Evolutionary conservation across 2,113 vertebrate genomes (phyloP).

Genomic region (Phylloscopus trochilus): DNA sequence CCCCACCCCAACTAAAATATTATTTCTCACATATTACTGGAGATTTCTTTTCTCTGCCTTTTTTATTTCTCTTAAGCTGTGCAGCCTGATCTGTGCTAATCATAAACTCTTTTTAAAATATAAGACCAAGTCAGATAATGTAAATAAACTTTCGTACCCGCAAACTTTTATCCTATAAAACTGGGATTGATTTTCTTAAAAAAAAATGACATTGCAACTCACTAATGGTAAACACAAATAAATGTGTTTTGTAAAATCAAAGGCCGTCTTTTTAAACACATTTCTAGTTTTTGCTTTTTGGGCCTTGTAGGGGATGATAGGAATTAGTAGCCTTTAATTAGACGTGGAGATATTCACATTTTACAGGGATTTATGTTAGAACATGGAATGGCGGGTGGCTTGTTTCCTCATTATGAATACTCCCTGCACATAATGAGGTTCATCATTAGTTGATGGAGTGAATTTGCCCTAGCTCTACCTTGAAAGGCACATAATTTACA

Average conservation of each 20-base stretch:
- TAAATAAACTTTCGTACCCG: slow-evolving; percentile 36
- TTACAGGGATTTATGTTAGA: slow-evolving; percentile 96
- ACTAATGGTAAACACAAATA: slow-evolving; percentile 50
- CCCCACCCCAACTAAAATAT: fast-evolving
- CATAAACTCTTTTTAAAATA: slow-evolving; percentile 35
- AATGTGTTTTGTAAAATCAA: neutral
- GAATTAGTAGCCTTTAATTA: slow-evolving; percentile 99
- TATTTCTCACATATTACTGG: neutral
- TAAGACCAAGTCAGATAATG: neutral
- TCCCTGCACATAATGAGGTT: slow-evolving; percentile 97
- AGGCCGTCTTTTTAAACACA: neutral
- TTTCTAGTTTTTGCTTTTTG: slow-evolving; percentile 71
- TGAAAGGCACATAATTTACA: slow-evolving; percentile 98
- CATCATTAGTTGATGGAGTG: slow-evolving; percentile 99
- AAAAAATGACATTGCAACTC: neutral
- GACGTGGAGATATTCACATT: slow-evolving; percentile 97
- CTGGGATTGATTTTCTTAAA: neutral
- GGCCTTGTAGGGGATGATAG: slow-evolving; percentile 83
- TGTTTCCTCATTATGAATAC: slow-evolving; percentile 96
- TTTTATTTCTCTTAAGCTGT: neutral
- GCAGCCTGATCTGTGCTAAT: slow-evolving; percentile 9
- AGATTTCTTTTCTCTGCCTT: neutral
- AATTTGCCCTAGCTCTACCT: slow-evolving; percentile 95
- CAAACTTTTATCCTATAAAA: slow-evolving; percentile 56
- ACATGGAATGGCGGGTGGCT: slow-evolving; percentile 89